Base-by-base conservation (phyloP, 2,113 vertebrate genomes). In the Tinamus guttatus region DNA sequence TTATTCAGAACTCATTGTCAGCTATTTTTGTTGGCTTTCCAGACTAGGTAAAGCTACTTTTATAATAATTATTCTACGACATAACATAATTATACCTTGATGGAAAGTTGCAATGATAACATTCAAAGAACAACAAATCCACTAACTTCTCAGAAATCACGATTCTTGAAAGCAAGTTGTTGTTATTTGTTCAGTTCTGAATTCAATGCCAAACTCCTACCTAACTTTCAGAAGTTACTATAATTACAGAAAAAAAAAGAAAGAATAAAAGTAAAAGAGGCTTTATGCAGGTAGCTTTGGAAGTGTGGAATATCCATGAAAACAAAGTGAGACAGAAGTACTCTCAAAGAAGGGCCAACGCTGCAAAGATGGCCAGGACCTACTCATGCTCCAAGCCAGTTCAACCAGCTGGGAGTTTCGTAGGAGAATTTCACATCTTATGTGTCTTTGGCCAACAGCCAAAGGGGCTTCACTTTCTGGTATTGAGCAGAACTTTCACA, bases 1-100 rank as follows among this genome's bases (percentile, higher is more conserved):
- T 89, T 54, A 79, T 36, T 79, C 77, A 92, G 52, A 86, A 52
- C 16, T 76, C 40, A 64, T 87, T 71, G 52, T 71, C 71, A 92
- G 58, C 47, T 89, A 81, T 90, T 94, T 94, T 84, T 92, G 70
- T 92, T 97, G 95, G 85, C 87, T 86, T 95, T 90, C 68, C 52
- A 93, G 76, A 79, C 60, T 25, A 74, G 32, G 47, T 20, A 68
- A 85, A 75, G 62, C 34, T 62, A 41, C 64, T 84, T 83, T 91
- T 62, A 43, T 70, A 93, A 76, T 14, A 79, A 64, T 65, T 74
- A 74, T 94, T 56, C 68, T 36, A 81, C 47, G 71, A 85, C 56
- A 85, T 22, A 93, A 86, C 74, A 87, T 83, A 93, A 93, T 95
- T 84, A 49, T 38, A 86, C 27, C 45, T 73, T 27, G 63, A 21